Conservation (phyloP, 2,113 vertebrate genomes). For the Sprattus sprattus region DNA sequence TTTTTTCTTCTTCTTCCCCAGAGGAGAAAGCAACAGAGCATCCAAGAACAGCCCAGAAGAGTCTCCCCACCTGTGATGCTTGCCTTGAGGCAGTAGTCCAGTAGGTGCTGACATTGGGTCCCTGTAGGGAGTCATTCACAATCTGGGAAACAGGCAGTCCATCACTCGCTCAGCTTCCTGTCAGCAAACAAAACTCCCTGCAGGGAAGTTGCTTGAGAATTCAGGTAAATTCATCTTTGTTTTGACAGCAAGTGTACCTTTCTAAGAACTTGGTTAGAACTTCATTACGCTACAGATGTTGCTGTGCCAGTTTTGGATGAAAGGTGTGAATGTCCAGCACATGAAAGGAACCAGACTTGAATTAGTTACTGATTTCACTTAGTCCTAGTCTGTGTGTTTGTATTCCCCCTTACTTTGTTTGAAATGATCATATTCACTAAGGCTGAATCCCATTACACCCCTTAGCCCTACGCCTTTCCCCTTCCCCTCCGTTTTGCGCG, state of each 20-base stretch:
- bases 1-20: neutral
- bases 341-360: neutral
- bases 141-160: neutral
- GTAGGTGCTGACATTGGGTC: neutral
- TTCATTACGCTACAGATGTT: neutral
- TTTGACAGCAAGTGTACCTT: neutral
- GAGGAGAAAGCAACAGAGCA: neutral
- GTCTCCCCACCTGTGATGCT: neutral
- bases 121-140: slow-evolving; percentile 17
- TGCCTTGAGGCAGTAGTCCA: slow-evolving; percentile 12
- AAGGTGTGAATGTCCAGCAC: neutral
- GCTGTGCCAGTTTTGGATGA: neutral
- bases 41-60: neutral
- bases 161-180: neutral
- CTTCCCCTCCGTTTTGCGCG: no score
- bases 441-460: no score
- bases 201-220: neutral
- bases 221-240: no score
- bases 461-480: no score
- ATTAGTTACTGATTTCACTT: no score
- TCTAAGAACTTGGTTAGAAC: neutral
- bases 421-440: neutral
- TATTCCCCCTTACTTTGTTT: neutral
- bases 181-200: neutral
- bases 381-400: neutral